phyloP scores from a whole-genome alignment of 1,140 invertebrate species.

The Oscheius sp. region DNA sequence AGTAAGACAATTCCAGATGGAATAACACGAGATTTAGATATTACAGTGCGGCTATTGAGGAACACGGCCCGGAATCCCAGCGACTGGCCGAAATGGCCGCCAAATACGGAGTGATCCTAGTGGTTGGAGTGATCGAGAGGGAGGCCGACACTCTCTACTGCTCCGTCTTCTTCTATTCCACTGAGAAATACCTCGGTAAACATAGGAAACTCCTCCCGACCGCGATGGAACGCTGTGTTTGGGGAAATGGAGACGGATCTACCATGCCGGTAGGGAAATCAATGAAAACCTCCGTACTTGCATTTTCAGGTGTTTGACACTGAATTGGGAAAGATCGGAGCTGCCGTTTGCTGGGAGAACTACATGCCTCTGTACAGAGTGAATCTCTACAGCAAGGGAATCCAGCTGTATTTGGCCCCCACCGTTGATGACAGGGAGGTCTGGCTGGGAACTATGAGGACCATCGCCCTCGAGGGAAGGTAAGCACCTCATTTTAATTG shows the following conservation, averaged over 20 bases:
- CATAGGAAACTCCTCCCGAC: constrained; percentile 58
- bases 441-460: constrained; percentile 52
- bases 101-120: constrained; percentile 38
- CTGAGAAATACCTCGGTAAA: constrained; percentile 32
- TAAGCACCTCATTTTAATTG: not conserved
- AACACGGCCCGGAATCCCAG: constrained; percentile 41
- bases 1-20: not conserved
- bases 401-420: constrained; percentile 52
- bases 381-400: constrained; percentile 48
- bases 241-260: constrained; percentile 58
- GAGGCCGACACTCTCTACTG: constrained; percentile 53
- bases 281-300: not conserved
- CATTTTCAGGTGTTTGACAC: constrained; percentile 38
- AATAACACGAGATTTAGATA: constrained; percentile 26
- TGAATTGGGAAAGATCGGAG: constrained; percentile 52
- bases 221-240: constrained; percentile 54
- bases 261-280: constrained; percentile 50
- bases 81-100: constrained; percentile 39
- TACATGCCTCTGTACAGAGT: constrained; percentile 56
- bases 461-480: constrained; percentile 49
- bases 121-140: constrained; percentile 51
- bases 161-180: constrained; percentile 45
- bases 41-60: constrained; percentile 47
- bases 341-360: constrained; percentile 61
- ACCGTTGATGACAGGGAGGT: constrained; percentile 53